Conservation (phyloP, 2,797 vertebrate species). For the Enteromius anoplus region DNA sequence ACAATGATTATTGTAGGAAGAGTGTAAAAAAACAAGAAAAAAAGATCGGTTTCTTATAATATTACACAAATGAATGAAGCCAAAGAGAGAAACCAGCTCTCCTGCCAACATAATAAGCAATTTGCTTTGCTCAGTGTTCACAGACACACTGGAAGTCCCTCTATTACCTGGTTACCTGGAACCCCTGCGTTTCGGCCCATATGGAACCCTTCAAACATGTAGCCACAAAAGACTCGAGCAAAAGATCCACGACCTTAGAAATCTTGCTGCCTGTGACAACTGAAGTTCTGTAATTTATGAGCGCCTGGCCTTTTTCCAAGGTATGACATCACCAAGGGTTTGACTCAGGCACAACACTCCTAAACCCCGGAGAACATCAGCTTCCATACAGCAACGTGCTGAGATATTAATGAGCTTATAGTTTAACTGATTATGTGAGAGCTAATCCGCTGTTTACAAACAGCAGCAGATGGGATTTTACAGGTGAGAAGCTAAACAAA, state of each 20-base stretch:
- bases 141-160: background rate
- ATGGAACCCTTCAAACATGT: constrained; percentile 6
- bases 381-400: constrained; percentile 35
- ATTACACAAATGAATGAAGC: background rate
- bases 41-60: background rate
- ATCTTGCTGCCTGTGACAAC: background rate
- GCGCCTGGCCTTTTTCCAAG: constrained; percentile 19
- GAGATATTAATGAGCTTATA: constrained; percentile 57
- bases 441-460: constrained; percentile 57
- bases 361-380: constrained; percentile 20
- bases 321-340: constrained; percentile 26
- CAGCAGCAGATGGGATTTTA: constrained; percentile 51
- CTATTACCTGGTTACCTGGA: constrained; percentile 28
- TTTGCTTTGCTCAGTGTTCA: background rate
- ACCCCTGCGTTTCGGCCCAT: background rate
- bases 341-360: constrained; percentile 14
- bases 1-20: no score
- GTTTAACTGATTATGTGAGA: constrained; percentile 52
- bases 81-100: background rate
- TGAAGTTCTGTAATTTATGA: background rate
- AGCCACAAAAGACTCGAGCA: background rate
- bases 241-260: background rate
- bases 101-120: constrained; percentile 3
- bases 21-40: no score
- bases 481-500: constrained; percentile 52